These are phyloP conservation scores for Pseudorectes ferrugineus DNA, from an alignment of 2,113 vertebrate species.

Conservation along the genomic window DNA sequence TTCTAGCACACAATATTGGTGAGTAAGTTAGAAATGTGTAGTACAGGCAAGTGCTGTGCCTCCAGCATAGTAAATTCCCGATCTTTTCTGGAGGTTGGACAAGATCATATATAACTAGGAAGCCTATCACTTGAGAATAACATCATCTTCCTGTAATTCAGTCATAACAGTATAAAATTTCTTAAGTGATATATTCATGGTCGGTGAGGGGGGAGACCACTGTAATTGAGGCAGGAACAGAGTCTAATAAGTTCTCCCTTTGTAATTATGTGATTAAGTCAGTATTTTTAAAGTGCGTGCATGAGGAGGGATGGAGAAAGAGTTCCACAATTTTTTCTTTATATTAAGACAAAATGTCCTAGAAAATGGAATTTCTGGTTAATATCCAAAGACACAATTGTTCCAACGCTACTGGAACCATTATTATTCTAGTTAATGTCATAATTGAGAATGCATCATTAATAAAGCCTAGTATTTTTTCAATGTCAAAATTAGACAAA, in stretches of 20 bases:
- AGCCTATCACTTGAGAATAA: neutral
- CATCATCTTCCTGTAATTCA: neutral
- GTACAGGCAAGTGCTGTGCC: neutral
- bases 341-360: neutral
- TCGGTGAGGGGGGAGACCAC: accelerated
- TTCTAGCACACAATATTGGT: neutral
- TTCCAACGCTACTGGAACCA: neutral
- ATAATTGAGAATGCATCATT: neutral
- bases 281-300: neutral
- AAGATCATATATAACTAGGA: neutral
- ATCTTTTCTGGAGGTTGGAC: neutral
- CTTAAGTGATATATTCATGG: neutral
- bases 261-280: neutral
- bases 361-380: neutral
- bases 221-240: neutral
- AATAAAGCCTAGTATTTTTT: neutral
- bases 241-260: neutral
- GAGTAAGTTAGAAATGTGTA: neutral
- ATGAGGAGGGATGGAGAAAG: neutral
- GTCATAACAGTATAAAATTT: neutral
- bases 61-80: neutral
- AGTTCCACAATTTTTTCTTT: neutral
- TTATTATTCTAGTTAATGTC: neutral
- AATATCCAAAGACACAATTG: neutral
- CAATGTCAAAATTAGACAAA: neutral